A percentile compares a stretch with the other conserved stretches of the same genome.
phyloP scores from a whole-genome alignment of 2,888 invertebrate species.

The Macaria liturata region DNA sequence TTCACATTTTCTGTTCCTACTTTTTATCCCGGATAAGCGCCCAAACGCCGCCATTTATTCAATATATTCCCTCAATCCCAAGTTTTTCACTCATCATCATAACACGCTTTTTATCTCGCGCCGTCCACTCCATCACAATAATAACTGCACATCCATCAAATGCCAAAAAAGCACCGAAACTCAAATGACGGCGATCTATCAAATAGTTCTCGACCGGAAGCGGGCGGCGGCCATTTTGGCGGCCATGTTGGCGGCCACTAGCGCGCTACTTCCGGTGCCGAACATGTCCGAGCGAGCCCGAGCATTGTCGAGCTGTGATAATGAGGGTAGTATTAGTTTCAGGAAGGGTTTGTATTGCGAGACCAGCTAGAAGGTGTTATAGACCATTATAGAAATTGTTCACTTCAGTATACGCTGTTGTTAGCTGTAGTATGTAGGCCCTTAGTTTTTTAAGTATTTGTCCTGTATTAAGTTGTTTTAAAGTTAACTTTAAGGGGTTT shows the following conservation, averaged over 20 bases:
- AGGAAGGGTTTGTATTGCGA: background rate
- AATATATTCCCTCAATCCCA: too few relatives aligned
- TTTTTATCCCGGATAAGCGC: too few relatives aligned
- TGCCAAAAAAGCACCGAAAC: conserved; percentile 22
- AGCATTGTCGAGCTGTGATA: conserved; percentile 27
- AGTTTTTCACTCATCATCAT: too few relatives aligned
- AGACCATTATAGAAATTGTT: too few relatives aligned
- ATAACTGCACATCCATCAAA: conserved; percentile 14
- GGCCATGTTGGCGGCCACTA: conserved; percentile 56
- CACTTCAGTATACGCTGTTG: too few relatives aligned
- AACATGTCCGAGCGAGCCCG: conserved; percentile 35
- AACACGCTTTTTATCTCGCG: background rate
- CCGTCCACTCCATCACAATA: conserved; percentile 12
- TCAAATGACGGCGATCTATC: conserved; percentile 42
- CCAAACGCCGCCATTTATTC: too few relatives aligned
- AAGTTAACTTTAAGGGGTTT: too few relatives aligned
- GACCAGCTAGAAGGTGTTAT: too few relatives aligned
- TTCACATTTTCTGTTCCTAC: too few relatives aligned
- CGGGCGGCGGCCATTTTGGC: conserved; percentile 46
- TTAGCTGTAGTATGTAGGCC: too few relatives aligned
- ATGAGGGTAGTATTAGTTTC: conserved; percentile 16
- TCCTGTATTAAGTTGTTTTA: too few relatives aligned
- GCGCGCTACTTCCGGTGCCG: conserved; percentile 46
- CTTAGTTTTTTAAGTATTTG: too few relatives aligned
- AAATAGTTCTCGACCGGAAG: conserved; percentile 51